Evolutionary conservation across 1,140 invertebrate genomes (phyloP).

Genomic region (Drosophila oshimai): DNA sequence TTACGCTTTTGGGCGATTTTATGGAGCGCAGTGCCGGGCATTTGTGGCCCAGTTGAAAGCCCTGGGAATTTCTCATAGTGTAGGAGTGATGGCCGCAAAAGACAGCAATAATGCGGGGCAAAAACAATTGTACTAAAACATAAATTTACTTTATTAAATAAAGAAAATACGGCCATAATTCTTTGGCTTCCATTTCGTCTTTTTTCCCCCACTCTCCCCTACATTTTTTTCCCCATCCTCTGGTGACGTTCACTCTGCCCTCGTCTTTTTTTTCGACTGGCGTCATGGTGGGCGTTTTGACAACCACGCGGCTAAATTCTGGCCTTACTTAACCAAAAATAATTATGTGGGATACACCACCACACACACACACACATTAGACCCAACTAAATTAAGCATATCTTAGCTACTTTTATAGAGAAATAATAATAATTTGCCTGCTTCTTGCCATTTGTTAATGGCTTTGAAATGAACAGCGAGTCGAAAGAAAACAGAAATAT

Average conservation of each 20-base stretch:
- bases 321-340: conserved; percentile 71
- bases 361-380: conserved; percentile 4
- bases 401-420: conserved; percentile 75
- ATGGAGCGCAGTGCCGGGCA: conserved; percentile 42
- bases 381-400: conserved; percentile 76
- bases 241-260: conserved; percentile 40
- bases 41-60: conserved; percentile 2
- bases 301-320: conserved; percentile 56
- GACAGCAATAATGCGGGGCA: conserved; percentile 10
- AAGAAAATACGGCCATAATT: conserved; percentile 72
- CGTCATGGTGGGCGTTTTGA: conserved; percentile 70
- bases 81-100: conserved; percentile 27
- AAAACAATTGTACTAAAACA: conserved; percentile 59
- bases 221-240: conserved; percentile 8
- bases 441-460: conserved; percentile 77
- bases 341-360: conserved; percentile 71
- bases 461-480: conserved; percentile 65
- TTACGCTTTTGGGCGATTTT: conserved; percentile 50
- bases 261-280: conserved; percentile 38
- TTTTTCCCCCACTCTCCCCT: conserved; percentile 27
- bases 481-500: conserved; percentile 9
- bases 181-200: conserved; percentile 69
- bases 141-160: conserved; percentile 78
- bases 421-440: conserved; percentile 65
- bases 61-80: conserved; percentile 73